Conservation (phyloP, 2,113 vertebrate genomes). For the Xyrauchen texanus region DNA sequence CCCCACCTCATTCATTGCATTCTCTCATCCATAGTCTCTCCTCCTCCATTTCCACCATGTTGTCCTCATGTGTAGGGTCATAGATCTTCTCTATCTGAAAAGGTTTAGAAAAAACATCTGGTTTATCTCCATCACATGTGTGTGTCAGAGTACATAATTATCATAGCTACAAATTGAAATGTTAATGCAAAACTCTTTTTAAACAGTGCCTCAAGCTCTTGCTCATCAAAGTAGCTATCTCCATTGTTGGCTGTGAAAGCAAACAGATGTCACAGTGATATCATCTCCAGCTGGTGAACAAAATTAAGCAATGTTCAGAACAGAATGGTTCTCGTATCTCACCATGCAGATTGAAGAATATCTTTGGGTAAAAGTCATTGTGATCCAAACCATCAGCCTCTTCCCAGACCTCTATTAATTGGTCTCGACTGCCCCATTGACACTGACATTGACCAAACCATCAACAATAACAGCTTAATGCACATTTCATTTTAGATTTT, state of each 20-base stretch:
- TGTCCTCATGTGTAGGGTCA: slow-evolving; percentile 85
- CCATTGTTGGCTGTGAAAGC: slow-evolving; percentile 83
- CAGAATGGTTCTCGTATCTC: too few species aligned
- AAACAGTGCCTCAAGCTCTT: slow-evolving; percentile 92
- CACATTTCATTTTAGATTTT: too few species aligned
- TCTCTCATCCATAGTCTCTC: slow-evolving; percentile 92
- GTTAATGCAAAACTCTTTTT: slow-evolving; percentile 84
- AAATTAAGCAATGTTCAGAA: background rate
- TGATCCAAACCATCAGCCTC: slow-evolving; percentile 90
- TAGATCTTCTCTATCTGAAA: slow-evolving; percentile 90
- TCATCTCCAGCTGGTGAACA: background rate
- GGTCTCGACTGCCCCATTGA: slow-evolving; percentile 90
- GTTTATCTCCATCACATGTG: background rate
- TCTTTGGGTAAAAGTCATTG: slow-evolving; percentile 89
- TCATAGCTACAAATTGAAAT: background rate
- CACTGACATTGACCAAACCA: slow-evolving; percentile 36
- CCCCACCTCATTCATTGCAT: slow-evolving; percentile 88
- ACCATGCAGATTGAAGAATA: slow-evolving; percentile 95
- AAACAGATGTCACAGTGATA: background rate
- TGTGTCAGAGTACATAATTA: background rate
- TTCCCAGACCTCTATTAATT: slow-evolving; percentile 94
- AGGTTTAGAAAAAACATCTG: slow-evolving; percentile 16
- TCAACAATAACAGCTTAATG: too few species aligned
- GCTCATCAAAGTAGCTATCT: slow-evolving; percentile 90
- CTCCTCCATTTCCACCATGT: slow-evolving; percentile 95